Evolutionary conservation across 2,113 vertebrate species (phyloP).

Genomic region (Bos javanicus): DNA sequence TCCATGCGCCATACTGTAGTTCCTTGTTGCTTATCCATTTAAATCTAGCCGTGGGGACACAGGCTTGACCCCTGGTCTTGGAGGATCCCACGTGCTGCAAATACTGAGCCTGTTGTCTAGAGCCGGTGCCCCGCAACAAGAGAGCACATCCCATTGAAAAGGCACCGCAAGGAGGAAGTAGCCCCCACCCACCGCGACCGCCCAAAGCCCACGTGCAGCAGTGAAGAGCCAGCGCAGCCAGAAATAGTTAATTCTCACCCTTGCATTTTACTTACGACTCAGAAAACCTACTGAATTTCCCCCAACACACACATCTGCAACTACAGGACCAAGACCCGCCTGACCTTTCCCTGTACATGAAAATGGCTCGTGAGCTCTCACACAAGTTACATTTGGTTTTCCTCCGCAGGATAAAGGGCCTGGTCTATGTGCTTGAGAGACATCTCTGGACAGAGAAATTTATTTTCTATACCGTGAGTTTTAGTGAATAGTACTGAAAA

Average conservation of each 20-base stretch:
- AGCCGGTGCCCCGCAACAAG: background rate
- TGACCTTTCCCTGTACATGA: background rate
- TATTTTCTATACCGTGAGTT: background rate
- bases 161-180: accelerated
- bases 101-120: background rate
- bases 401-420: background rate
- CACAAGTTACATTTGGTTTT: background rate
- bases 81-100: background rate
- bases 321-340: background rate
- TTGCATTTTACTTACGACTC: slow-evolving; percentile 3
- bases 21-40: background rate
- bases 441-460: background rate
- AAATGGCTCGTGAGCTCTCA: background rate
- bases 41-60: background rate
- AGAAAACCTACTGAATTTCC: background rate
- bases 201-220: background rate
- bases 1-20: background rate
- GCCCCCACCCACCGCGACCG: accelerated
- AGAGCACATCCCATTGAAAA: background rate
- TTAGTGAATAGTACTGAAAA: background rate
- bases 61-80: background rate
- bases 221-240: background rate
- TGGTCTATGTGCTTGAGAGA: background rate
- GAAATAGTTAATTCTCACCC: background rate
- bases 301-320: background rate